Percentiles rank a stretch among this genome's conserved stretches.
phyloP scores from a whole-genome alignment of 1,140 invertebrate genomes.

The Lepidurus couesii region DNA sequence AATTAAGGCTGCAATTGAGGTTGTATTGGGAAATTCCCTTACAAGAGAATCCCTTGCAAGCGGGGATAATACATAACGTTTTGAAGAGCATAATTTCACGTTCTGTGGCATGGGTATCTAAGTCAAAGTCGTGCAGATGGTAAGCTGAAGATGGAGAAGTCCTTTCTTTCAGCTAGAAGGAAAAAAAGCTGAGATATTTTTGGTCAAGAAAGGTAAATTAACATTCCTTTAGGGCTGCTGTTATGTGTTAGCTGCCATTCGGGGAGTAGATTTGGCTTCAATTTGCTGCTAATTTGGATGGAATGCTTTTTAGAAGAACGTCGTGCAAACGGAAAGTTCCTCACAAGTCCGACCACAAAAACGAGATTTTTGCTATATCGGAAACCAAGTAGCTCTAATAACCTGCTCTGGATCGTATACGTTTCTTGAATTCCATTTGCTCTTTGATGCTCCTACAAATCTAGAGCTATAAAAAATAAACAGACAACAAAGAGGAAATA shows the following conservation, averaged over 20 bases:
- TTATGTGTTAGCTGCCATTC: background rate
- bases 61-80: no score
- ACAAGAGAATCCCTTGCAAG: background rate
- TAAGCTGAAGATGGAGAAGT: background rate
- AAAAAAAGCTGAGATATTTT: background rate
- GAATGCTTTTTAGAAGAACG: constrained; percentile 15
- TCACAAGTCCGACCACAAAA: background rate
- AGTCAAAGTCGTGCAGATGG: background rate
- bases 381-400: background rate
- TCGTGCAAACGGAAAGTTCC: background rate
- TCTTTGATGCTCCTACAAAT: no score
- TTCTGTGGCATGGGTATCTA: background rate
- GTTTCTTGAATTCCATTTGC: background rate
- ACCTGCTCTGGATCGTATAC: background rate
- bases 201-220: background rate
- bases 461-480: no score
- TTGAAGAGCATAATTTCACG: background rate
- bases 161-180: background rate
- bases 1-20: constrained; percentile 3
- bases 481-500: no score
- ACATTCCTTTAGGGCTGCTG: background rate
- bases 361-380: background rate
- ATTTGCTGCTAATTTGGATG: constrained; percentile 18
- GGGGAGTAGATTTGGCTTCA: background rate
- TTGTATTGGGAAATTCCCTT: background rate